phyloP scores from a whole-genome alignment of 92 coral and sea anemone genomes.

The Heteractis magnifica region DNA sequence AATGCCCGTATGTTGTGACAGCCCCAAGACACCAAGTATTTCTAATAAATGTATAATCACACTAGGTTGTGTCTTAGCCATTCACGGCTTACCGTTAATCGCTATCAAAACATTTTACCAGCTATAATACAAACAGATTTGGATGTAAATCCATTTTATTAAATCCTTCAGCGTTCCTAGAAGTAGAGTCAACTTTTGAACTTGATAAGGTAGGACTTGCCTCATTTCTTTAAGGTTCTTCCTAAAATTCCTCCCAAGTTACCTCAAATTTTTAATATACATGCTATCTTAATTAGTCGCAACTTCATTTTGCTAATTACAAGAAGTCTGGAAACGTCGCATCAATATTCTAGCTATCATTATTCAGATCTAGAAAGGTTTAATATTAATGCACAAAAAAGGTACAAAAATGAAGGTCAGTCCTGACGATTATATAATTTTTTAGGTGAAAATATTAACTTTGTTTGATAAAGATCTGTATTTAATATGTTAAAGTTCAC shows the following conservation, averaged over 20 bases:
- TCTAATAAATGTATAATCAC: not conserved
- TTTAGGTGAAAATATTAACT: not conserved
- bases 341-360: not conserved
- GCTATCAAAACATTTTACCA: constrained; percentile 3
- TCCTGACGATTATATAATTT: not conserved
- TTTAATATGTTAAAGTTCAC: not conserved
- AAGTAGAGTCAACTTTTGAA: not conserved
- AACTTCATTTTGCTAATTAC: not conserved
- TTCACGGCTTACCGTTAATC: constrained; percentile 10
- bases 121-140: not conserved
- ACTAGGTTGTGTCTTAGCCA: not conserved
- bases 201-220: not conserved
- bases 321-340: not conserved
- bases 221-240: not conserved
- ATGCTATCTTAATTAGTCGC: not conserved
- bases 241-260: not conserved
- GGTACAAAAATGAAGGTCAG: not conserved
- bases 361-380: too few species aligned
- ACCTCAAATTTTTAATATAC: not conserved
- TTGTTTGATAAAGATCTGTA: not conserved
- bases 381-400: not conserved
- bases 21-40: not conserved
- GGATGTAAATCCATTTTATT: not conserved
- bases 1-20: not conserved
- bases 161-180: constrained; percentile 9